These are phyloP conservation scores for Vimba vimba DNA, from an alignment of 2,113 vertebrate genomes.

Conservation along the genomic window DNA sequence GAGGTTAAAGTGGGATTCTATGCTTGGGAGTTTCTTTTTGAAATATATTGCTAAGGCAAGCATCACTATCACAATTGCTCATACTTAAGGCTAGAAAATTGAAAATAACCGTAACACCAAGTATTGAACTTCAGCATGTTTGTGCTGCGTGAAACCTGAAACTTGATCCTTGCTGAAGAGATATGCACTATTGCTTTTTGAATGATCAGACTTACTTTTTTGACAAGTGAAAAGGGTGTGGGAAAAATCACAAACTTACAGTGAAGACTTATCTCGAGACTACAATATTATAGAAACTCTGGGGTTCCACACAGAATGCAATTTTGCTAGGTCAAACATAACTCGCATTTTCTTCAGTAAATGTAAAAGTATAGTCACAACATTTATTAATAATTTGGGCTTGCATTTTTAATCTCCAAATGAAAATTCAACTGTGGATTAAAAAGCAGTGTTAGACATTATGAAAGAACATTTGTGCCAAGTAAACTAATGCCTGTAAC, in stretches of 20 bases:
- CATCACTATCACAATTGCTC: not conserved
- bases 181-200: not conserved
- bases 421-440: not conserved
- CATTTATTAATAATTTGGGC: not conserved
- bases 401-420: constrained; percentile 5
- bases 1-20: constrained; percentile 10
- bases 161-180: not conserved
- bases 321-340: not conserved
- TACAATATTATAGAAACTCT: not conserved
- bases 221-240: not conserved
- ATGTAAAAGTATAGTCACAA: not conserved
- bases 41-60: constrained; percentile 4
- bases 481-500: not conserved
- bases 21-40: not conserved
- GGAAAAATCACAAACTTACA: not conserved
- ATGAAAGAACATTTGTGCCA: constrained; percentile 18
- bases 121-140: not conserved
- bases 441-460: constrained; percentile 14
- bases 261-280: not conserved
- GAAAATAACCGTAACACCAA: not conserved
- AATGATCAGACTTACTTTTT: not conserved
- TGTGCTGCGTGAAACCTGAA: not conserved
- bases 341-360: not conserved
- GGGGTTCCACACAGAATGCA: not conserved
- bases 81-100: constrained; percentile 14